Conservation (phyloP, 1,140 invertebrate genomes). For the Neodiprion lecontei region DNA sequence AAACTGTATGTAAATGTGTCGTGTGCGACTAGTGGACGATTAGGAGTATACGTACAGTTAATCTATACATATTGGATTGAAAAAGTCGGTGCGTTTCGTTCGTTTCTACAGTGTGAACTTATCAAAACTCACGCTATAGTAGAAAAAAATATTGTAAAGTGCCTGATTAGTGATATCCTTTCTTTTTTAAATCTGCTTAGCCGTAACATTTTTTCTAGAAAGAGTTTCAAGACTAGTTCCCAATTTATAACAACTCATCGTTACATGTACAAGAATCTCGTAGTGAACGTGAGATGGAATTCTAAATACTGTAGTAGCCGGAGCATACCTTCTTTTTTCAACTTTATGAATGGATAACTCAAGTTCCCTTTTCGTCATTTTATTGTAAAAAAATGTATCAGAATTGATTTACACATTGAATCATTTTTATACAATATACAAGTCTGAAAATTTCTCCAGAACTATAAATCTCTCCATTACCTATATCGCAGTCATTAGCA, state of each 20-base stretch:
- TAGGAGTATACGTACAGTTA: not conserved
- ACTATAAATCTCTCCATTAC: not conserved
- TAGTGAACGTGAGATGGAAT: slow-evolving; percentile 11
- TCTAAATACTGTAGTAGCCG: not conserved
- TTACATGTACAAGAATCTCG: not conserved
- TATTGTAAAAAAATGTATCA: not conserved
- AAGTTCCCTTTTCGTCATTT: not conserved
- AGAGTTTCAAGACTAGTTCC: slow-evolving; percentile 15
- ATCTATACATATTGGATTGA: not conserved
- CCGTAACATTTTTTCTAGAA: slow-evolving; percentile 32
- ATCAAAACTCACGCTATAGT: slow-evolving; percentile 23
- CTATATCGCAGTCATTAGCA: not conserved
- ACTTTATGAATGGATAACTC: slow-evolving; percentile 28
- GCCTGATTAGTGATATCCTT: slow-evolving; percentile 56
- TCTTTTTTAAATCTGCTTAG: slow-evolving; percentile 38
- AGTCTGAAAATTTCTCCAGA: not conserved
- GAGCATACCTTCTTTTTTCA: slow-evolving; percentile 23
- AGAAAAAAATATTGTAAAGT: slow-evolving; percentile 55
- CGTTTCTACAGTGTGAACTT: not conserved
- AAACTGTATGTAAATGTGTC: not conserved
- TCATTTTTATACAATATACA: not conserved
- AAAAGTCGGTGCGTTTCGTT: not conserved
- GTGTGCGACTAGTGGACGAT: slow-evolving; percentile 2
- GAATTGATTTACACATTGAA: not conserved
- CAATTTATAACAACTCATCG: not conserved